These are phyloP conservation scores for Apistogramma diplotaenia DNA, from an alignment of 2,113 vertebrate species.

Conservation along the genomic window DNA sequence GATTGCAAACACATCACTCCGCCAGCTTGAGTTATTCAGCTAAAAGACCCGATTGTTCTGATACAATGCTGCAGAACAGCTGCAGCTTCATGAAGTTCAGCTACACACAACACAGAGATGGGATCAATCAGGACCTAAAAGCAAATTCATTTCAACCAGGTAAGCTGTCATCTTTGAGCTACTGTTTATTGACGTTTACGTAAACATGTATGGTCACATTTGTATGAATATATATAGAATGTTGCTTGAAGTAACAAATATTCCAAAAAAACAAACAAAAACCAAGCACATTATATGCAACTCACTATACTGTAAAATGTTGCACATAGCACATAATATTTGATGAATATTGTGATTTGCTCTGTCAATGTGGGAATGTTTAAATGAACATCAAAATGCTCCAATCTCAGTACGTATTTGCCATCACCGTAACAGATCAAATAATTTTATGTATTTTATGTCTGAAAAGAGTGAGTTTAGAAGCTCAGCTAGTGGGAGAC, in stretches of 20 bases:
- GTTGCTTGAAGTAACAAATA: neutral
- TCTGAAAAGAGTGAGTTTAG: neutral
- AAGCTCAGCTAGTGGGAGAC: neutral
- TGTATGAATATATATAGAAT: neutral
- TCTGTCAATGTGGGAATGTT: neutral
- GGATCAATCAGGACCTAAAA: too few relatives aligned
- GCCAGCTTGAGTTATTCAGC: neutral
- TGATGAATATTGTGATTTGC: too few relatives aligned
- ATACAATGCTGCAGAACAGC: too few relatives aligned
- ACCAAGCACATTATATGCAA: neutral
- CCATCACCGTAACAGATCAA: neutral
- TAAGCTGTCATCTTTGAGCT: neutral
- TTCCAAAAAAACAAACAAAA: too few relatives aligned
- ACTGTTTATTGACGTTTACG: neutral
- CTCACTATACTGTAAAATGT: neutral
- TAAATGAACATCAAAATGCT: neutral
- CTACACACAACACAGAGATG: too few relatives aligned
- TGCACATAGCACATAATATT: neutral
- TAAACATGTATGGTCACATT: neutral
- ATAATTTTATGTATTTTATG: neutral
- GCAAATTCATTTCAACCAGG: too few relatives aligned
- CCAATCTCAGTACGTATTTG: neutral
- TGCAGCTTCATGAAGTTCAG: too few relatives aligned
- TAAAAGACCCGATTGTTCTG: neutral
- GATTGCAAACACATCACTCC: neutral